These are phyloP conservation scores for Alfaro cultratus DNA, from an alignment of 2,797 vertebrate species.

Conservation along the genomic window DNA sequence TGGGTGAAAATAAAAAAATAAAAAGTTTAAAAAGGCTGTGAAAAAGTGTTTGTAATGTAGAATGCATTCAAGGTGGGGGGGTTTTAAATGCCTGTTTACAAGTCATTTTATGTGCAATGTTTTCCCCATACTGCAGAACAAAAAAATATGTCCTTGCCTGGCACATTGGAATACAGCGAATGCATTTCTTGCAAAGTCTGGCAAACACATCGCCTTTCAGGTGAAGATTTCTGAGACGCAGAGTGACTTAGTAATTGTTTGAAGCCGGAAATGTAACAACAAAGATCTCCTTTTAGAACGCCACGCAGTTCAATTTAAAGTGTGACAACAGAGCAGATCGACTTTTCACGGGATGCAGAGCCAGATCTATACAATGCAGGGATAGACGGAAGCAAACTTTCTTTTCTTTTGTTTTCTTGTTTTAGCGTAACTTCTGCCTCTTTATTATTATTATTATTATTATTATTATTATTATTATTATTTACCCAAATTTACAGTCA, in stretches of 20 bases:
- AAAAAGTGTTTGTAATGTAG: constrained; percentile 55
- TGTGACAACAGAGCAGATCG: not conserved
- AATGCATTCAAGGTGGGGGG: constrained; percentile 44
- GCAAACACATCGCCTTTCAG: constrained; percentile 26
- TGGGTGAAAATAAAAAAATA: constrained; percentile 1
- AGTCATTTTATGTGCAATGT: constrained; percentile 50
- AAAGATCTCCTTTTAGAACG: constrained; percentile 38
- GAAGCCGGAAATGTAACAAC: constrained; percentile 60
- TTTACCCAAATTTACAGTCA: not conserved
- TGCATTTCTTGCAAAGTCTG: constrained; percentile 3
- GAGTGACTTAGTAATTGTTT: constrained; percentile 65
- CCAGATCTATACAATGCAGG: not conserved
- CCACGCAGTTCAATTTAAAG: not conserved
- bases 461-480: not conserved
- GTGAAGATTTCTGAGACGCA: constrained; percentile 41
- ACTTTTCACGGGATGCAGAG: not conserved
- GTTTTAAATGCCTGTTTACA: constrained; percentile 38
- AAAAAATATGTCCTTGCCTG: constrained; percentile 35
- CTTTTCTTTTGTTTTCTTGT: not conserved
- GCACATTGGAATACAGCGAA: constrained; percentile 36
- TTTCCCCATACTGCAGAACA: constrained; percentile 21
- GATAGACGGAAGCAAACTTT: not conserved
- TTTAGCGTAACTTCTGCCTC: not conserved
- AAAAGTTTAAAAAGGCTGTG: constrained; percentile 25
- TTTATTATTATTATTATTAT: not conserved